Evolutionary conservation across 2,888 invertebrate species (phyloP), one percentile per base, ranked within the genome.

Genomic region (Cartodere bifasciata): DNA sequence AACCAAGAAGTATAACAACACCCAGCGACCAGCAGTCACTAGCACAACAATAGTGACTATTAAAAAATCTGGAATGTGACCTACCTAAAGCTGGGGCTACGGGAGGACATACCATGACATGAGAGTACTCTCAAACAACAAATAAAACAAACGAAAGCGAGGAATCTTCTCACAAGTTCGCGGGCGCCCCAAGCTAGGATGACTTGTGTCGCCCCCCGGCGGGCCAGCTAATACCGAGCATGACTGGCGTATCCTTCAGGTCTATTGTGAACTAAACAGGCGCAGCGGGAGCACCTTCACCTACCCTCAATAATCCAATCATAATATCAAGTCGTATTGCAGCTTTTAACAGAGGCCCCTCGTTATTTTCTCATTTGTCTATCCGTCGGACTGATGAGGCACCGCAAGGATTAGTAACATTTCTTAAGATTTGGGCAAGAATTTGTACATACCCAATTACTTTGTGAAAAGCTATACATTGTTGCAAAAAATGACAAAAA

Each of bases 241-340:
- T 58, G 58, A 58, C 58, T 55, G 44, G 56, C 53, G 44, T 41
- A 53, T 53, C 50, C 51, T 50, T 44, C 44, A 43, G 45, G 43
- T 44, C 52, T 44, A 55, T 57, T 58, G 55, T 55, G 50, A 53
- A 48, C 50, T 56, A 57, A 56, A 54, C 50, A 53, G 53, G 45
- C 53, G 45, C 48, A 47, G 47, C 49, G 45, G 53, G 56, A 50
- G 44, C 50, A 42, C 47, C 48, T 46, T 46, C 47, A 47, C 48
- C 44, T 41, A 46, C 47, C 47, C 47, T 43, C 44, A 36, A 46
- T 50, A 50, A 50, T 49, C 48, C 49, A 43, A 46, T 46, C 44
- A 47, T 49, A 48, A 49, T 49, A 42, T 45, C n/a, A n/a, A 44
- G 45, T 39, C 46, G 44, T 43, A 52, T 47, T 48, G 46, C n/a